These are phyloP conservation scores for Panthera uncia DNA, from an alignment of 2,113 vertebrate species.

Conservation along the genomic window DNA sequence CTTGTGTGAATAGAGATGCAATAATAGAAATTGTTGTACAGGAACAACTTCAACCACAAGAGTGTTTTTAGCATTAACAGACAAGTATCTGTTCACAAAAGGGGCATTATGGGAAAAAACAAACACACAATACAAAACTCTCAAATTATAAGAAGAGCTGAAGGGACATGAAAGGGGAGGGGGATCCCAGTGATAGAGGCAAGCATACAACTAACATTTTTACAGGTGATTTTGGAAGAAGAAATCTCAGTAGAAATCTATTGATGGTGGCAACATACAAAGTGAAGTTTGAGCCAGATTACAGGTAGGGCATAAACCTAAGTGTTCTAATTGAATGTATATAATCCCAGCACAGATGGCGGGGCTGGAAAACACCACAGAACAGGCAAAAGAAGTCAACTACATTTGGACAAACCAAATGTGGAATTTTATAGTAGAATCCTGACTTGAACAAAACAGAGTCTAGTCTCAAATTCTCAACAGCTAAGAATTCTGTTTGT, in stretches of 20 bases:
- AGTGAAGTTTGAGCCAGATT: neutral
- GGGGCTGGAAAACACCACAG: neutral
- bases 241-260: neutral
- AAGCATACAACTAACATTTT: neutral
- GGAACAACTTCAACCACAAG: neutral
- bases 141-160: neutral
- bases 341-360: neutral
- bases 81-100: neutral
- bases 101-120: neutral
- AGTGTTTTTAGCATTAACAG: neutral
- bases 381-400: neutral
- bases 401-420: neutral
- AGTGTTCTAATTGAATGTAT: neutral
- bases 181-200: neutral
- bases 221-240: neutral
- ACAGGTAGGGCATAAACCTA: neutral
- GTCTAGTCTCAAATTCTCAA: neutral
- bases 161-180: neutral
- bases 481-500: neutral
- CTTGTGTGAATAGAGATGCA: neutral
- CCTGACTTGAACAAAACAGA: neutral
- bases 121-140: neutral
- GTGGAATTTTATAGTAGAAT: neutral
- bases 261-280: neutral
- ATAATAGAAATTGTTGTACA: neutral